Conservation (phyloP, 1,140 invertebrate species). For the Drosophila pallidifrons region DNA sequence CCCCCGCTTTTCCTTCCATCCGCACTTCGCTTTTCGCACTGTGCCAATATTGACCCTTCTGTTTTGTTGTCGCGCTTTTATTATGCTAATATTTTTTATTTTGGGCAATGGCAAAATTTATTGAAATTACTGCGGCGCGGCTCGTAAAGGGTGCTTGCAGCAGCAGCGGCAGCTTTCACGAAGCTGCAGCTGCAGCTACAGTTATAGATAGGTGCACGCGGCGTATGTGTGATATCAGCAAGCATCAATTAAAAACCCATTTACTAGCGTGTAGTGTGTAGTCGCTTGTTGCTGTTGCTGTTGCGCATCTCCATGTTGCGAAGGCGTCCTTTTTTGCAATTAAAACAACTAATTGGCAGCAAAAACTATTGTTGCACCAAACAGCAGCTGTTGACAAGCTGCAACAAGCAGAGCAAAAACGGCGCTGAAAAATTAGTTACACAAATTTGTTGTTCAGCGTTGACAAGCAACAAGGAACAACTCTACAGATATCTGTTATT, state of each 20-base stretch:
- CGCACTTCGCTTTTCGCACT: slow-evolving; percentile 1
- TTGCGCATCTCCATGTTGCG: slow-evolving; percentile 4
- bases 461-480: background rate
- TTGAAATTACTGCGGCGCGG: slow-evolving; percentile 76
- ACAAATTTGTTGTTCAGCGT: slow-evolving; percentile 56
- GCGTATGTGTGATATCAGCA: slow-evolving; percentile 50
- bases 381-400: slow-evolving; percentile 48
- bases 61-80: slow-evolving; percentile 79
- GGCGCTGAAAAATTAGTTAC: slow-evolving; percentile 71
- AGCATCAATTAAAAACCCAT: slow-evolving; percentile 74
- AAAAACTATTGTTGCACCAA: slow-evolving; percentile 71
- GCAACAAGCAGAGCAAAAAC: slow-evolving; percentile 5
- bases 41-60: slow-evolving; percentile 77
- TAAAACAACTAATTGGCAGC: slow-evolving; percentile 79
- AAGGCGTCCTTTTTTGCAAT: slow-evolving; percentile 60
- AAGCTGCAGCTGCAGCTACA: background rate
- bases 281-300: slow-evolving; percentile 41
- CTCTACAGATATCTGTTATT: slow-evolving; percentile 1
- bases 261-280: slow-evolving; percentile 32
- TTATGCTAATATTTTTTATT: slow-evolving; percentile 80
- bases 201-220: slow-evolving; percentile 5
- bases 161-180: background rate
- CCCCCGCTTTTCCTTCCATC: background rate
- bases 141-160: slow-evolving; percentile 2
- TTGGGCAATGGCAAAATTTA: slow-evolving; percentile 75